Evolutionary conservation across 37 sponge, comb jelly and placozoan genomes (phyloP).

Genomic region (Diacarnus erythraeanus): DNA sequence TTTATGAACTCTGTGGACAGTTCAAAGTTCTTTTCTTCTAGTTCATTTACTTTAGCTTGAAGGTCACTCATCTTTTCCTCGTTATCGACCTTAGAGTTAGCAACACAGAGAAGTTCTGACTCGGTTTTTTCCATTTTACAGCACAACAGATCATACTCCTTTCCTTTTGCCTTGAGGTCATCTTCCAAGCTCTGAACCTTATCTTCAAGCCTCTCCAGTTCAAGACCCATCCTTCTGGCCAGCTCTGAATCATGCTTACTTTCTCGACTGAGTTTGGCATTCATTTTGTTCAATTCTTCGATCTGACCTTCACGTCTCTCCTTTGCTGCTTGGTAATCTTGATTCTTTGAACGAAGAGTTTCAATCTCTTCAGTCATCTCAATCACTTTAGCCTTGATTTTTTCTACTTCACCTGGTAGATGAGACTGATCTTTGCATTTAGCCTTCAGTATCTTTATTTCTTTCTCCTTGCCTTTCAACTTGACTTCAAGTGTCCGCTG

Average conservation of each 20-base stretch:
- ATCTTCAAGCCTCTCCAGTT: conserved; percentile 32
- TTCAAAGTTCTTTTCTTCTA: conserved; percentile 42
- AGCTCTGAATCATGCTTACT: conserved; percentile 33
- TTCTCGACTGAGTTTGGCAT: conserved; percentile 17
- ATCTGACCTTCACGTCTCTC: conserved; percentile 9
- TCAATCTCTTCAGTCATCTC: conserved; percentile 28
- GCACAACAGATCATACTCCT: neutral
- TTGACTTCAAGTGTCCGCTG: neutral
- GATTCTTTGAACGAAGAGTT: neutral
- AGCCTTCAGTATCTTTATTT: neutral
- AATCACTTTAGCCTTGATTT: conserved; percentile 2
- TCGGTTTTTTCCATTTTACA: conserved; percentile 13
- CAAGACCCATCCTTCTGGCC: conserved; percentile 36
- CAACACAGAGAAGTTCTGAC: conserved; percentile 7
- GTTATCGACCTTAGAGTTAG: conserved; percentile 2
- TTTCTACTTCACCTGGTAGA: conserved; percentile 1
- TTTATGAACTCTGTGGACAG: conserved; percentile 30
- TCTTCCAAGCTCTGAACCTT: neutral
- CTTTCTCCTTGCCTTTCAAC: neutral
- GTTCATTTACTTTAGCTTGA: conserved; percentile 20
- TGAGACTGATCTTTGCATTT: neutral
- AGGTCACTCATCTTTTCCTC: conserved; percentile 20
- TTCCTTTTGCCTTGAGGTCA: neutral
- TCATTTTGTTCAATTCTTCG: conserved; percentile 23
- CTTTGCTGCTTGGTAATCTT: neutral